Evolutionary conservation across 2,888 invertebrate genomes (phyloP).

Genomic region (Netelia inedita): DNA sequence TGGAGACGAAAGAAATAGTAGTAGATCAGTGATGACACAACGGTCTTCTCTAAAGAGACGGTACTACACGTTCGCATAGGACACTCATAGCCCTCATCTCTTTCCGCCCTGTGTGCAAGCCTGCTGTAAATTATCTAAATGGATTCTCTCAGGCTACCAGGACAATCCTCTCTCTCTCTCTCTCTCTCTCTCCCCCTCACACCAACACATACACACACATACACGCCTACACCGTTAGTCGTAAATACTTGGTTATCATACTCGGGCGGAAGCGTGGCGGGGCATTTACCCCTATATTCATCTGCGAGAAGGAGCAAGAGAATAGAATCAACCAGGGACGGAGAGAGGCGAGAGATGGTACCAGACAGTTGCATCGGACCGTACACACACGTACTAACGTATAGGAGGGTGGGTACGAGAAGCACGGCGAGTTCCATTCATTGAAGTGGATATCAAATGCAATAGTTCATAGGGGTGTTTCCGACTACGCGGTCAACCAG

Average conservation of each 20-base stretch:
- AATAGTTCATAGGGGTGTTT: constrained; percentile 81
- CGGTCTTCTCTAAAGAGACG: background rate
- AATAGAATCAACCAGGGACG: constrained; percentile 12
- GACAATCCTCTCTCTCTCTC: constrained; percentile 26
- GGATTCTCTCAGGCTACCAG: constrained; percentile 48
- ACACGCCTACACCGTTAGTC: constrained; percentile 71
- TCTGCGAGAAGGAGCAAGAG: constrained; percentile 50
- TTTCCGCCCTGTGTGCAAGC: background rate
- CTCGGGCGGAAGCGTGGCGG: constrained; percentile 79
- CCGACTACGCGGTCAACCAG: constrained; percentile 78
- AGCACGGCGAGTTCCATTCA: constrained; percentile 79
- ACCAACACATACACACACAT: background rate
- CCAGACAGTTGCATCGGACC: constrained; percentile 52
- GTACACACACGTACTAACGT: constrained; percentile 63
- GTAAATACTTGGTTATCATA: constrained; percentile 84
- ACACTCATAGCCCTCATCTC: constrained; percentile 4
- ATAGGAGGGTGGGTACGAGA: constrained; percentile 73
- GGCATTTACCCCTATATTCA: constrained; percentile 79
- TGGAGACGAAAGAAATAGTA: constrained; percentile 21
- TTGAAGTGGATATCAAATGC: constrained; percentile 83
- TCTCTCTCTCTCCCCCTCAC: constrained; percentile 21
- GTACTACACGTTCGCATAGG: background rate
- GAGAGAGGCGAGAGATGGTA: constrained; percentile 43
- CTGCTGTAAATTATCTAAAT: constrained; percentile 59
- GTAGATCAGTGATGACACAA: constrained; percentile 24